Evolutionary conservation across 2,797 vertebrate species (phyloP).

Genomic region (Micromesistius poutassou): DNA sequence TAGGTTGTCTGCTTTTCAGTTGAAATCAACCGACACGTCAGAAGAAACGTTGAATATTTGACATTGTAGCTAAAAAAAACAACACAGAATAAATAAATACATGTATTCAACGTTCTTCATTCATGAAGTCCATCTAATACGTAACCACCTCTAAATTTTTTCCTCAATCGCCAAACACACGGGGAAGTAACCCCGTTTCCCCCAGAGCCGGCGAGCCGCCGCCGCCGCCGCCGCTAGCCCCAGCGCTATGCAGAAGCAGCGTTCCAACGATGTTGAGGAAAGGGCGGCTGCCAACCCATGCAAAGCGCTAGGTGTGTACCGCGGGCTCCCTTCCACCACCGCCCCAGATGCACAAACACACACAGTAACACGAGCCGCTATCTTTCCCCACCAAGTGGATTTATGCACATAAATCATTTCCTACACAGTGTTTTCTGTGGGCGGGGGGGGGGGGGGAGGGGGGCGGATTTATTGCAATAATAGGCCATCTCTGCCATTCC

Average conservation of each 20-base stretch:
- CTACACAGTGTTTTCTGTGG: conserved; percentile 68
- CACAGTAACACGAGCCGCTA: conserved; percentile 66
- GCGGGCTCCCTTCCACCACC: conserved; percentile 69
- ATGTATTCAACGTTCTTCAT: not conserved
- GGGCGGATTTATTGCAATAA: conserved; percentile 74
- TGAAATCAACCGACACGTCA: not conserved
- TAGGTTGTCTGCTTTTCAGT: not conserved
- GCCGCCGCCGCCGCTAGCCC: not conserved
- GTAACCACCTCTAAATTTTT: conserved; percentile 1
- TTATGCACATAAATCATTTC: conserved; percentile 80
- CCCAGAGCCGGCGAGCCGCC: no score
- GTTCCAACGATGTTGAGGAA: conserved; percentile 64
- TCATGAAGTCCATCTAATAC: not conserved
- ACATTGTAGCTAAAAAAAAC: not conserved
- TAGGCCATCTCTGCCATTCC: conserved; percentile 73
- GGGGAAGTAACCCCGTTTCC: conserved; percentile 32
- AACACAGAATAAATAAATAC: not conserved
- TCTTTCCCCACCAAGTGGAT: conserved; percentile 67
- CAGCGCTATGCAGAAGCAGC: conserved; percentile 54
- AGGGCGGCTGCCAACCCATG: conserved; percentile 70
- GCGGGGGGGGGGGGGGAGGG: not conserved
- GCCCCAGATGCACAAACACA: conserved; percentile 75
- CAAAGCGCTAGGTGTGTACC: conserved; percentile 70
- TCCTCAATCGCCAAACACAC: conserved; percentile 35
- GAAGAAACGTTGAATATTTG: not conserved